phyloP scores from a whole-genome alignment of 2,888 invertebrate species.

The Amphimallon solstitiale region DNA sequence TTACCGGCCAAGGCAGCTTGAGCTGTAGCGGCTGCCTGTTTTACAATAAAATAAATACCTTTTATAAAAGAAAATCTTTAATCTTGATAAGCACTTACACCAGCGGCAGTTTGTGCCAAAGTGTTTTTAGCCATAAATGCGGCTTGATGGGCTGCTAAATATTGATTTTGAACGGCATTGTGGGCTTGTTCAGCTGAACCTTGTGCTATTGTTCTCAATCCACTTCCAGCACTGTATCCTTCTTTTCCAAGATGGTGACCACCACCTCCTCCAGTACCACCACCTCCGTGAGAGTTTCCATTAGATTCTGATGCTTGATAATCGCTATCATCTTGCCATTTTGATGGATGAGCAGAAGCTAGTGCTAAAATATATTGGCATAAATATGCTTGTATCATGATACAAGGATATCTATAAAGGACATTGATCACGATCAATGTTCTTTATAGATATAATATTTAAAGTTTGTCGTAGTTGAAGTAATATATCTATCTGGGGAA shows the following conservation, averaged over 20 bases:
- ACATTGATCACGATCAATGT: too few species aligned
- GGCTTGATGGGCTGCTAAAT: constrained; percentile 80
- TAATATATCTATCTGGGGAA: too few species aligned
- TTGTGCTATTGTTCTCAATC: constrained; percentile 75
- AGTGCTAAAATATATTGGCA: constrained; percentile 11
- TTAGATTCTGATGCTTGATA: constrained; percentile 8
- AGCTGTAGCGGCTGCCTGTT: constrained; percentile 73
- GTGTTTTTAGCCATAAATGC: constrained; percentile 83
- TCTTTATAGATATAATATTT: too few species aligned
- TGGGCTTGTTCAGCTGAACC: constrained; percentile 81
- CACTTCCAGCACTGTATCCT: constrained; percentile 75
- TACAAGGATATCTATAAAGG: too few species aligned
- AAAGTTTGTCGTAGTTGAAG: too few species aligned
- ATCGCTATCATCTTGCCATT: constrained; percentile 24
- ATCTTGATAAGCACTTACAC: constrained; percentile 52
- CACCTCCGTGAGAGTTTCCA: constrained; percentile 27
- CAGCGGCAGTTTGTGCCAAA: constrained; percentile 77
- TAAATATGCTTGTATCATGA: too few species aligned
- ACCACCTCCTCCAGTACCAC: constrained; percentile 22
- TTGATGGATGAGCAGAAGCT: constrained; percentile 15
- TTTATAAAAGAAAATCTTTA: too few species aligned
- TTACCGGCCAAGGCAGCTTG: constrained; percentile 60
- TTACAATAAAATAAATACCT: too few species aligned
- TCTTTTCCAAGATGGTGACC: constrained; percentile 60
- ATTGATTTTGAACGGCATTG: constrained; percentile 76